Evolutionary conservation across 2,888 invertebrate species (phyloP), one percentile per base, ranked within the genome.

Genomic region (Oxytorus armatus): DNA sequence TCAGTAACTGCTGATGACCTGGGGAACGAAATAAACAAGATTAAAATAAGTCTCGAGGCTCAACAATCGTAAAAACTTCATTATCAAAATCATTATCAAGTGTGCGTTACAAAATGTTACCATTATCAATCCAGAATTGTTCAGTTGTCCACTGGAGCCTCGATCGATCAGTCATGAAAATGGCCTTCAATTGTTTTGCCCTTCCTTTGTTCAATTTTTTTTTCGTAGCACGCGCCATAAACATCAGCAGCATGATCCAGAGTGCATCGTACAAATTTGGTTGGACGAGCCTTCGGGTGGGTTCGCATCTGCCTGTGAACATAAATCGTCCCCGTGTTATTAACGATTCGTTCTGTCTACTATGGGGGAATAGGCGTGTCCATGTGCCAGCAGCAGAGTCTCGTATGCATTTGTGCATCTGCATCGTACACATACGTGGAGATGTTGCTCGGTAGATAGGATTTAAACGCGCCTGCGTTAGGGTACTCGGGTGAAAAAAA

Each of bases 281-380:
- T 69, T 39, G 51, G 44, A 18, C 51, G 55, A 36, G 51, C 29
- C 49, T 66, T 5, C n/a, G n/a, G n/a, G 68, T 49, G 73, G 59
- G 61, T 16, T 70, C 36, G 65, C 83, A 79, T 84, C 85, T 82
- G 83, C 78, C 86, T 86, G 85, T 47, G 78, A 81, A 86, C 83
- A 86, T 85, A 86, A 87, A 87, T 85, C 85, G 85, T 14, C 68
- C 53, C 61, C 42, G 70, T 81, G 78, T 85, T 86, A 87, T 85
- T 84, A 86, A 84, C 70, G 82, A 68, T 75, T 81, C 79, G 29
- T 21, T 39, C 25, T 65, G 61, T 47, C 77, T 23, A 49, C 55
- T 25, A 49, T 18, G 36, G 44, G n/a, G n/a, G n/a, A 18, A 75
- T 76, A 78, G 73, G 70, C 81, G 76, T 82, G 75, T 65, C 68